Percentiles rank a stretch among this genome's conserved stretches.
Conservation (phyloP, 2,113 vertebrate genomes). For the Neodon shergylaensis region DNA sequence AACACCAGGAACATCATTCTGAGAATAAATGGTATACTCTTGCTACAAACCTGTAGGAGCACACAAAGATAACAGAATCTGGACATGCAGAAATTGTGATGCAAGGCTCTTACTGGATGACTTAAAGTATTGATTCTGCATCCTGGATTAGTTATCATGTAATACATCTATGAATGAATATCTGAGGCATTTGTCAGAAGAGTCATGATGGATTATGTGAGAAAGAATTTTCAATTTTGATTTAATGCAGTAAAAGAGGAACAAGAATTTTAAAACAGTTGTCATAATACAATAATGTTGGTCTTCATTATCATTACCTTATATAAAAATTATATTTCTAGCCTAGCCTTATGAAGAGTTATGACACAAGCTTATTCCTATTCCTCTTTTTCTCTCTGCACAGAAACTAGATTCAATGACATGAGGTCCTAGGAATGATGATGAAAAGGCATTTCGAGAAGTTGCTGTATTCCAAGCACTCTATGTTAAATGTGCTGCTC, state of each 20-base stretch:
- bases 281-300: not conserved
- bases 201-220: not conserved
- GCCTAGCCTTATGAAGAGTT: not conserved
- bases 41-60: not conserved
- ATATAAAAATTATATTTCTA: not conserved
- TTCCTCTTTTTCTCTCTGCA: not conserved
- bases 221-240: not conserved
- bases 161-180: not conserved
- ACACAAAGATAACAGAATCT: not conserved
- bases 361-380: not conserved
- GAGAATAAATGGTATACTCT: not conserved
- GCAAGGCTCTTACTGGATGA: not conserved
- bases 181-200: not conserved
- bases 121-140: not conserved
- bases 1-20: not conserved
- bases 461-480: not conserved
- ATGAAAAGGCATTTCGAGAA: not conserved
- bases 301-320: not conserved
- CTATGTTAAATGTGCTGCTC: not conserved
- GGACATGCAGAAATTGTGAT: not conserved
- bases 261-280: slow-evolving; percentile 11
- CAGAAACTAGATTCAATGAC: not conserved
- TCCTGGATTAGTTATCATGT: not conserved
- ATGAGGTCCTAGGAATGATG: not conserved
- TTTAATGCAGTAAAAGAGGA: not conserved